These are phyloP conservation scores for Zaprionus lachaisei DNA, from an alignment of 1,140 invertebrate genomes.

Conservation along the genomic window DNA sequence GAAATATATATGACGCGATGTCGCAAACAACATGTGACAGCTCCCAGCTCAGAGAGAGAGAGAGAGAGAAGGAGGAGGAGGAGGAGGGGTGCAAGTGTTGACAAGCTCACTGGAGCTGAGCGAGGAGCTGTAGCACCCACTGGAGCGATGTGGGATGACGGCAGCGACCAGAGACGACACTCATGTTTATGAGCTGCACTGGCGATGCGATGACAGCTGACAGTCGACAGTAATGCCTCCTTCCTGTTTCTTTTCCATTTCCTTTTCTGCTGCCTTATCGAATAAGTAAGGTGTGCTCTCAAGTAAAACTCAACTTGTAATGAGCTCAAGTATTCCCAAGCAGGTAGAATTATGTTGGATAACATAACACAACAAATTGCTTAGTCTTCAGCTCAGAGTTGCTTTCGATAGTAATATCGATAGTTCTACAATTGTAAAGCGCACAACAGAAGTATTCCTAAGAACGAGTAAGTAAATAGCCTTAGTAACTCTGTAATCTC, in stretches of 20 bases:
- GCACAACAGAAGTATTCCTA: too few relatives aligned
- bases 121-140: background rate
- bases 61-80: background rate
- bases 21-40: conserved; percentile 59
- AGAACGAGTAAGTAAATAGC: too few relatives aligned
- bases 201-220: conserved; percentile 73
- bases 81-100: background rate
- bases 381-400: too few relatives aligned
- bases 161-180: conserved; percentile 21
- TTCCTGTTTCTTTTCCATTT: background rate
- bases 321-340: background rate
- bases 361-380: too few relatives aligned
- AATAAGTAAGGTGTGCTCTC: background rate
- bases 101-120: conserved; percentile 8
- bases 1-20: conserved; percentile 63
- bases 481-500: too few relatives aligned
- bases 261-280: background rate
- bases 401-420: too few relatives aligned
- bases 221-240: conserved; percentile 11
- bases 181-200: conserved; percentile 73
- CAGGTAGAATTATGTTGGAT: too few relatives aligned
- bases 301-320: background rate
- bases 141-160: background rate
- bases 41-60: background rate
- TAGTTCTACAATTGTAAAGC: too few relatives aligned